Evolutionary conservation across 2,113 vertebrate species (phyloP).

Genomic region (human (Homo sapiens)): DNA sequence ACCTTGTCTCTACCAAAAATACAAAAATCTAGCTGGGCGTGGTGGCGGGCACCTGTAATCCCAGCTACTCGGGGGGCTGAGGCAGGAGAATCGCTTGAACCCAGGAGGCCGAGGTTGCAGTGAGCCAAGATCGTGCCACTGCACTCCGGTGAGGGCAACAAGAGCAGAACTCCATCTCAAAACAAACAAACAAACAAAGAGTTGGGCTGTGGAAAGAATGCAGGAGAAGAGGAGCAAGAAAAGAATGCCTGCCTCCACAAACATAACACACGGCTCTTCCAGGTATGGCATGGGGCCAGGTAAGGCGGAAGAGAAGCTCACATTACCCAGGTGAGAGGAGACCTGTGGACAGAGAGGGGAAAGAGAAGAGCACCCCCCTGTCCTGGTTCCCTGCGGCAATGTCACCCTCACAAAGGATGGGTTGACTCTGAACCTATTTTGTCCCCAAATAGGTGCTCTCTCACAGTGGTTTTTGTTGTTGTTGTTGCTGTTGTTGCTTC

Average conservation of each 20-base stretch:
- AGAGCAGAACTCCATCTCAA: no score
- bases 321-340: background rate
- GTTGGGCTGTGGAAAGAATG: background rate
- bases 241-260: background rate
- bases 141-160: no score
- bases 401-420: background rate
- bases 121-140: no score
- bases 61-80: no score
- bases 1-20: no score
- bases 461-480: background rate
- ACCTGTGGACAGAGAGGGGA: background rate
- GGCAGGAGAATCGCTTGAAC: no score
- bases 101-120: no score
- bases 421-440: background rate
- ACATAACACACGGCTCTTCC: background rate
- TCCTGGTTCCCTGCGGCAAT: fast-evolving
- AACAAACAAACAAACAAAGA: background rate
- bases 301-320: background rate
- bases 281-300: background rate
- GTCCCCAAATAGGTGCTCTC: background rate
- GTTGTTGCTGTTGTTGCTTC: background rate
- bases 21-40: no score
- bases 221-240: background rate
- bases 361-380: background rate
- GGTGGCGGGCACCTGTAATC: no score